Conservation (phyloP, 2,797 vertebrate genomes). For the Lerista edwardsae region DNA sequence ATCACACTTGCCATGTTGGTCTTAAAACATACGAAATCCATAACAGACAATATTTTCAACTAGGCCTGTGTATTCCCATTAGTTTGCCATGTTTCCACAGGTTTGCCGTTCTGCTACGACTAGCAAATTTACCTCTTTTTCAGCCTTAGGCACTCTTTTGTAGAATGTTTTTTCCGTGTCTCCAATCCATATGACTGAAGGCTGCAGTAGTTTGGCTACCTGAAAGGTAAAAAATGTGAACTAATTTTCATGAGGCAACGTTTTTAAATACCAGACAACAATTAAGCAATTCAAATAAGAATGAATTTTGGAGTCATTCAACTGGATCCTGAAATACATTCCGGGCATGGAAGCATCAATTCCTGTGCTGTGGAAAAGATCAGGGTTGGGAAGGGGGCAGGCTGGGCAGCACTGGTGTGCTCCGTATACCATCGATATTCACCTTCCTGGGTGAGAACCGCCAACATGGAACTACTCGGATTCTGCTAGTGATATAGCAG, state of each 20-base stretch:
- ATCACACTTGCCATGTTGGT: background rate
- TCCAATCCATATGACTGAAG: slow-evolving; percentile 87
- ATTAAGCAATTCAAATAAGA: background rate
- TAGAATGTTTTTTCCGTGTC: slow-evolving; percentile 86
- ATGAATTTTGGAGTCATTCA: background rate
- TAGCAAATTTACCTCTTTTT: slow-evolving; percentile 75
- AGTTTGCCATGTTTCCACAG: background rate
- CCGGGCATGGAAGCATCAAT: too few relatives aligned
- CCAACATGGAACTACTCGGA: too few relatives aligned
- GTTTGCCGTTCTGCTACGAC: background rate
- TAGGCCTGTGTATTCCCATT: too few relatives aligned
- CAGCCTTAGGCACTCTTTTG: slow-evolving; percentile 74
- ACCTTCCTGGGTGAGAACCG: too few relatives aligned
- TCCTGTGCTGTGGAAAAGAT: background rate
- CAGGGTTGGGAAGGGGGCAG: too few relatives aligned
- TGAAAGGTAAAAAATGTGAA: slow-evolving; percentile 55
- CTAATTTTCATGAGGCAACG: slow-evolving; percentile 9
- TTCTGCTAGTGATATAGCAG: too few relatives aligned
- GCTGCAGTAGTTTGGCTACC: slow-evolving; percentile 86
- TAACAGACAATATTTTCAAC: too few relatives aligned
- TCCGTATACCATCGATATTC: too few relatives aligned
- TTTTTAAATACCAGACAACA: background rate
- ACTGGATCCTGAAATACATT: background rate
- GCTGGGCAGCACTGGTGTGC: too few relatives aligned
- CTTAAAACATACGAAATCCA: too few relatives aligned